Base-by-base conservation (phyloP, 1,140 invertebrate genomes). In the Drosophila leontia region DNA sequence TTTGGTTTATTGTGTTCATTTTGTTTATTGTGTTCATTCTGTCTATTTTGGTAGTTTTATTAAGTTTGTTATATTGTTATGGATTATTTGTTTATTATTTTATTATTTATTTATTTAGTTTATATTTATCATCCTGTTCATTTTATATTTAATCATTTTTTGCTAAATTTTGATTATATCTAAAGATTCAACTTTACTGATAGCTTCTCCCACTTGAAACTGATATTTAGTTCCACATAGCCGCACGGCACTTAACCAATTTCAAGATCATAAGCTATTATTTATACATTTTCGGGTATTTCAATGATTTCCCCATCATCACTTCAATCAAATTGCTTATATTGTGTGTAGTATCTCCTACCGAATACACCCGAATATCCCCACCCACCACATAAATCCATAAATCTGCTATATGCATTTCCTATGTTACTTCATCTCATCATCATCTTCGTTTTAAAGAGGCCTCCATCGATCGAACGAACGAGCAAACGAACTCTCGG, bases 401-500 rank as follows among this genome's bases (percentile, higher is more conserved):
- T 19, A 19, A 65, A 35, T 44, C 32, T 17, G 19, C 37, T 44
- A n/a, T 44, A 17, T 69, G 47, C 47, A 67, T 67, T 67, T 55
- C 61, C 67, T 23, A 55, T 35, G 44, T 72, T 42, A 47, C 39
- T 47, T 71, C 67, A 48, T 58, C 42, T n/a, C 39, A 23, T 47
- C 26, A 23, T 42, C 26, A 23, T 42, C 42, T 23, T 32, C 3
- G 12, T 2, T 32, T 47, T 32, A 7, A 64, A 50, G 34, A n/a
- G 62, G 61, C 17, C 65, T 69, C 37, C 37, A 53, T 53, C 39
- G 63, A 44, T 15, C 29, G 53, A 55, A 11, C 32, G 58, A 60
- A 6, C 19, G 23, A 15, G n/a, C 6, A 29, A 58, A 17, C 29
- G 19, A 35, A 68, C 82, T 75, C 70, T 78, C 41, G 75, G 67